These are phyloP conservation scores for Trachelus iudaicus DNA, from an alignment of 2,888 invertebrate species.

Conservation along the genomic window DNA sequence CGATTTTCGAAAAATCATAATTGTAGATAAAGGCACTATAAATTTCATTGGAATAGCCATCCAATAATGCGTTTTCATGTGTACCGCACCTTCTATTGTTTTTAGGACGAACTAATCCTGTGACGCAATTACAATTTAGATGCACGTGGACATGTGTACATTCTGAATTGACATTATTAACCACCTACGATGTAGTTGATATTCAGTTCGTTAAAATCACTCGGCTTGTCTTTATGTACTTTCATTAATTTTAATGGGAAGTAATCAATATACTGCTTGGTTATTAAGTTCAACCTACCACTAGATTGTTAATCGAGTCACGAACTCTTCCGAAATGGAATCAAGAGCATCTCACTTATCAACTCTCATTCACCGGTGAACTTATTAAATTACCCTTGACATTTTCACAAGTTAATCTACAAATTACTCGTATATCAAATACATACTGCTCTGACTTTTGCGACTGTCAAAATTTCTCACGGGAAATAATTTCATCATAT, in stretches of 20 bases:
- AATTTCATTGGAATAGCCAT: neutral
- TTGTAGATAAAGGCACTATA: neutral
- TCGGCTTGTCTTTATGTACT: conserved; percentile 13
- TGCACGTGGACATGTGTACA: neutral
- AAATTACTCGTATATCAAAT: neutral
- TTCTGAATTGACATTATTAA: neutral
- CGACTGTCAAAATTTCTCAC: conserved; percentile 6
- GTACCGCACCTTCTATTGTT: neutral
- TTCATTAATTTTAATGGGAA: conserved; percentile 21
- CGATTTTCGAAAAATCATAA: neutral
- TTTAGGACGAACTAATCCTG: neutral
- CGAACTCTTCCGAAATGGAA: neutral
- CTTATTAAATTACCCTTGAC: neutral
- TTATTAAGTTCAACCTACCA: neutral
- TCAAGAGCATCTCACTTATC: neutral
- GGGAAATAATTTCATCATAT: conserved; percentile 49
- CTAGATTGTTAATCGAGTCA: neutral
- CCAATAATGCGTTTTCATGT: neutral
- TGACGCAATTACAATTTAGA: neutral
- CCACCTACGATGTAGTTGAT: conserved; percentile 17
- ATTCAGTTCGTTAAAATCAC: conserved; percentile 38
- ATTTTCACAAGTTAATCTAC: neutral
- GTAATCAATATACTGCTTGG: neutral
- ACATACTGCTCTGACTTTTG: conserved; percentile 1
- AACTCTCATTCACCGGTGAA: neutral